Conservation (phyloP, 1,140 invertebrate species). For the Euura saliciscinereae region DNA sequence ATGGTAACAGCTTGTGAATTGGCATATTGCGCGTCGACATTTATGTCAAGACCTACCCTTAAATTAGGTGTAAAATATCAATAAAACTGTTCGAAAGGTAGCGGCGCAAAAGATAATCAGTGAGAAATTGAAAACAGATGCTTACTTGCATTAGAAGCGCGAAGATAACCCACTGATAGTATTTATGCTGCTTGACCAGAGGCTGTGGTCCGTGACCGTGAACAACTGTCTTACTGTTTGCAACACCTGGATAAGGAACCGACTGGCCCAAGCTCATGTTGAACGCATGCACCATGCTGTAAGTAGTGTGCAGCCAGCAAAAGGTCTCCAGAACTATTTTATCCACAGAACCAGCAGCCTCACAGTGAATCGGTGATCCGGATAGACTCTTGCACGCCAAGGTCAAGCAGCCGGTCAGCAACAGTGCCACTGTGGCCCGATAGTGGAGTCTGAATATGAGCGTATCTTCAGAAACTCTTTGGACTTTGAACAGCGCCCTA, state of each 20-base stretch:
- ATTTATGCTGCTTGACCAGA: conserved; percentile 59
- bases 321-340: conserved; percentile 72
- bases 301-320: conserved; percentile 78
- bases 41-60: too few relatives aligned
- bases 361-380: conserved; percentile 70
- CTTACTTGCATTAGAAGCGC: conserved; percentile 69
- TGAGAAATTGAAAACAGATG: neutral
- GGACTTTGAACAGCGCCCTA: conserved; percentile 61
- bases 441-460: conserved; percentile 68
- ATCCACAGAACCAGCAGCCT: conserved; percentile 65
- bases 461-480: conserved; percentile 62
- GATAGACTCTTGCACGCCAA: conserved; percentile 65
- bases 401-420: conserved; percentile 61
- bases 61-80: too few relatives aligned
- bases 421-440: conserved; percentile 62
- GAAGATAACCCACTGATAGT: conserved; percentile 74
- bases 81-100: too few relatives aligned
- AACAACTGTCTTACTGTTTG: conserved; percentile 51
- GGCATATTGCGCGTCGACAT: neutral
- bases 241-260: conserved; percentile 64
- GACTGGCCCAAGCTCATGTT: conserved; percentile 59
- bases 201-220: conserved; percentile 54
- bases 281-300: conserved; percentile 66
- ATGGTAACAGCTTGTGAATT: neutral
- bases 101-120: too few relatives aligned